Base-by-base conservation (phyloP, 2,797 vertebrate genomes). In the Gymnodraco acuticeps region DNA sequence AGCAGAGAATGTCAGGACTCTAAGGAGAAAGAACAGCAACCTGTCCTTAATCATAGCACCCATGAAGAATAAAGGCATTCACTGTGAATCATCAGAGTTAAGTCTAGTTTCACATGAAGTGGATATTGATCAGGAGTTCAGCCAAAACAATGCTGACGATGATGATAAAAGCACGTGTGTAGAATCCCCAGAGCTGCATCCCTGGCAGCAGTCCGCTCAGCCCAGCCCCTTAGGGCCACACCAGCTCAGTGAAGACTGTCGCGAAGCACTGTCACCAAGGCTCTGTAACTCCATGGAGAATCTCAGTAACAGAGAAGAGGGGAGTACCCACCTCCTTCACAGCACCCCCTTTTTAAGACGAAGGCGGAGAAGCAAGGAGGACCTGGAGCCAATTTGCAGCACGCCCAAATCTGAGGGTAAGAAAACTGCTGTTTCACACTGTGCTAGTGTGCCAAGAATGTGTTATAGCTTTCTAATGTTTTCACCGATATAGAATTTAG, bases 361-460 rank as follows among this genome's bases (percentile, higher is more conserved):
- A 59, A 90, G 88, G 75, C 82, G 16, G 67, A 85, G 42, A 75
- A 85, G 80, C 58, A 90, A 83, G 53, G 88, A 87, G 17, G 85
- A 94, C 68, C 76, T 92, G 61, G 94, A 95, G 81, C 91, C 93
- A 59, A 79, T 95, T 80, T 94, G 88, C 20, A 95, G 96, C 87
- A 96, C 96, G 20, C 96, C 96, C 70, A 93, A 95, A 84, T 91
- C 92, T 74, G 81, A 95, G 84, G 96, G 98, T 99, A 87, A 68
- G 95, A 41, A 38, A 12, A 17, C 20, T 9, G 33, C 8, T 13
- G 19, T 20, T 53, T 63, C 2, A 48, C n/a, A 41, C n/a, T 48
- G 15, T 10, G 10, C 12, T 19, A 20, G n/a, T 56, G 17, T 56
- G 38, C 46, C 14, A 33, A 43, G 48, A 64, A 60, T 65, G 0